phyloP scores from a whole-genome alignment of 2,113 vertebrate species.

The Paradisaea rubra region DNA sequence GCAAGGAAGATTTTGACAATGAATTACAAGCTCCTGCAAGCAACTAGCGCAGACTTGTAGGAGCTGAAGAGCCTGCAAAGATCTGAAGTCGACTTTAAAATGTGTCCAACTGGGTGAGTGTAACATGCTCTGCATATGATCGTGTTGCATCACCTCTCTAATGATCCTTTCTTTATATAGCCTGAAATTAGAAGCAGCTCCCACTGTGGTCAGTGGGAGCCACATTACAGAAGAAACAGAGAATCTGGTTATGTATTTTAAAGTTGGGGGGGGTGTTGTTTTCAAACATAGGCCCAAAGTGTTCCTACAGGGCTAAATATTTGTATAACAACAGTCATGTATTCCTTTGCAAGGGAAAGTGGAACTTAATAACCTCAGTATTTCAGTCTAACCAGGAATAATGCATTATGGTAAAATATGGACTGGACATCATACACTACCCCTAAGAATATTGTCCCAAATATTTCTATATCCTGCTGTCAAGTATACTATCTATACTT shows the following conservation, averaged over 20 bases:
- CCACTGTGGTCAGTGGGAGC: constrained; percentile 4
- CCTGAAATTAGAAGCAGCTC: neutral
- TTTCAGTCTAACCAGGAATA: neutral
- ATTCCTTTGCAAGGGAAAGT: neutral
- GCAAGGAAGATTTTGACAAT: constrained; percentile 25
- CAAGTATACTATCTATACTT: neutral
- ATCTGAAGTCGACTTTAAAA: neutral
- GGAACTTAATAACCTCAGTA: neutral
- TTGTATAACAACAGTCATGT: neutral
- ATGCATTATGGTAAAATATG: neutral
- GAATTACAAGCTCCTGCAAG: constrained; percentile 48
- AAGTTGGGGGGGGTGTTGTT: neutral
- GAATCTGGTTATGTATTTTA: neutral
- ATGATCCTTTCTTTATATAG: neutral
- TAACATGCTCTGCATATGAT: neutral
- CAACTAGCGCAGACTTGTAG: neutral
- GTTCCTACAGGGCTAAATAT: constrained; percentile 24
- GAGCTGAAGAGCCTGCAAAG: neutral
- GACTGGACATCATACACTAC: neutral
- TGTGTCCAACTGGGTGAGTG: neutral
- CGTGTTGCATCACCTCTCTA: neutral
- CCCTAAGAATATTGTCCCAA: neutral
- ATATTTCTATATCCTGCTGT: neutral
- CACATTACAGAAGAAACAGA: neutral
- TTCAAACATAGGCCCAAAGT: neutral